These are phyloP conservation scores for Pilophorus perplexus DNA, from an alignment of 2,888 invertebrate genomes.

Conservation along the genomic window DNA sequence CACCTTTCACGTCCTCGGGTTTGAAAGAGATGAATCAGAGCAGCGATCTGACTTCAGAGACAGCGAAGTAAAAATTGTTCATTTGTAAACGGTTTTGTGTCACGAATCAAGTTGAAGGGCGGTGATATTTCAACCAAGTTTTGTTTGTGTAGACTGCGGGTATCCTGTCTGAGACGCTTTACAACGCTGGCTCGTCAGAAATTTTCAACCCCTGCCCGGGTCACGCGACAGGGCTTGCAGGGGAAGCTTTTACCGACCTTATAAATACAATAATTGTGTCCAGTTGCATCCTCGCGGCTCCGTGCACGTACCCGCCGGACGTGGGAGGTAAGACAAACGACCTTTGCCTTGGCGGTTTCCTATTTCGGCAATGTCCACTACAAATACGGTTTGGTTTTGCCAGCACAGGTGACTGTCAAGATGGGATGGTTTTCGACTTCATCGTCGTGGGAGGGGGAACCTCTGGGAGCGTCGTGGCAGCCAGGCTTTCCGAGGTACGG, in stretches of 20 bases:
- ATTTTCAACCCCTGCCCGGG: slow-evolving; percentile 47
- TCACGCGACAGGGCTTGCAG: slow-evolving; percentile 52
- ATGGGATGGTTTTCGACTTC: slow-evolving; percentile 52
- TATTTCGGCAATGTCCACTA: background rate
- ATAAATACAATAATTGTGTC: slow-evolving; percentile 61
- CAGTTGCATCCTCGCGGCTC: slow-evolving; percentile 60
- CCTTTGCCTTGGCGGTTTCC: background rate
- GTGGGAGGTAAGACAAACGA: slow-evolving; percentile 48
- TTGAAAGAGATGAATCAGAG: slow-evolving; percentile 5
- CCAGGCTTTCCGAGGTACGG: slow-evolving; percentile 55
- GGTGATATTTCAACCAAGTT: background rate
- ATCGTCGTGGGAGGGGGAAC: slow-evolving; percentile 53
- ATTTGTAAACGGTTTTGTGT: too few species aligned
- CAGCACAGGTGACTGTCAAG: slow-evolving; percentile 45
- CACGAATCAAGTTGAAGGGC: background rate
- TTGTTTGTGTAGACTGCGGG: background rate
- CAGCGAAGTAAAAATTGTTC: background rate
- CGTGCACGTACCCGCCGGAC: slow-evolving; percentile 58
- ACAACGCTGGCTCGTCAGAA: slow-evolving; percentile 27
- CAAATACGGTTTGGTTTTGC: slow-evolving; percentile 12
- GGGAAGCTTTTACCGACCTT: slow-evolving; percentile 59
- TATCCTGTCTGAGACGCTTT: background rate
- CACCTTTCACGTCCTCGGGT: slow-evolving; percentile 10
- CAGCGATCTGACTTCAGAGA: background rate
- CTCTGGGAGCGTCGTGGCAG: slow-evolving; percentile 58